Conservation (phyloP, 1,140 invertebrate species). For the Brachionus rotundiformis region DNA sequence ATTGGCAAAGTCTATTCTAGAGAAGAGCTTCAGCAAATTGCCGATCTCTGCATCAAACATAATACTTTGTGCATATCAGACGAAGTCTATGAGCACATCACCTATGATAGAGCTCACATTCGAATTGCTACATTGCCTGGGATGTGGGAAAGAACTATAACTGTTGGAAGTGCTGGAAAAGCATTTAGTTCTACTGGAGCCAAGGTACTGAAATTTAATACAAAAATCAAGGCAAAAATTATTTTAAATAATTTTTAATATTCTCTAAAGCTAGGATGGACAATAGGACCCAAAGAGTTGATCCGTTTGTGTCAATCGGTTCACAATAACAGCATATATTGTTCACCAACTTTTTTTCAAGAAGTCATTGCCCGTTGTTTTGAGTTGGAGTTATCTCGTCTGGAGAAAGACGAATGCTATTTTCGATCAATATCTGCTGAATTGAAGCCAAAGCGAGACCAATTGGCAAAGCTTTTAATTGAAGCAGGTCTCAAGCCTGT, state of each 20-base stretch:
- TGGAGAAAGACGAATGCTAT: slow-evolving; percentile 77
- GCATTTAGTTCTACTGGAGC: slow-evolving; percentile 90
- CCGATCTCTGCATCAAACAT: slow-evolving; percentile 83
- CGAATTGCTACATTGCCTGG: slow-evolving; percentile 88
- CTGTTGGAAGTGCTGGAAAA: slow-evolving; percentile 94
- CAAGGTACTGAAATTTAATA: slow-evolving; percentile 72
- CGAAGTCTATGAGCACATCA: slow-evolving; percentile 98
- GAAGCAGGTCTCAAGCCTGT: slow-evolving; percentile 85
- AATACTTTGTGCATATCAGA: slow-evolving; percentile 87
- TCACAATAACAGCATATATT: slow-evolving; percentile 92
- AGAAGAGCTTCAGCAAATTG: slow-evolving; percentile 73
- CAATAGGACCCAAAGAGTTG: slow-evolving; percentile 69
- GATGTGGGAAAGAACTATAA: slow-evolving; percentile 97
- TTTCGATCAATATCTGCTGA: slow-evolving; percentile 76
- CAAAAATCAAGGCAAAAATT: no score
- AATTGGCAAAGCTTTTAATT: slow-evolving; percentile 73
- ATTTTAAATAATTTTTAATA: no score
- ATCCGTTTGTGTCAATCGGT: slow-evolving; percentile 78
- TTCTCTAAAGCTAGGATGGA: slow-evolving; percentile 79
- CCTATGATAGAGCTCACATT: slow-evolving; percentile 82
- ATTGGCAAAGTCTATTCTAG: slow-evolving; percentile 76
- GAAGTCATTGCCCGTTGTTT: slow-evolving; percentile 88
- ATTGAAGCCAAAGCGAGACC: slow-evolving; percentile 80
- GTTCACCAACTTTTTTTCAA: slow-evolving; percentile 78
- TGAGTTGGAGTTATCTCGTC: slow-evolving; percentile 77